These are phyloP conservation scores for Lethrus apterus DNA, from an alignment of 1,140 invertebrate species.

Conservation along the genomic window DNA sequence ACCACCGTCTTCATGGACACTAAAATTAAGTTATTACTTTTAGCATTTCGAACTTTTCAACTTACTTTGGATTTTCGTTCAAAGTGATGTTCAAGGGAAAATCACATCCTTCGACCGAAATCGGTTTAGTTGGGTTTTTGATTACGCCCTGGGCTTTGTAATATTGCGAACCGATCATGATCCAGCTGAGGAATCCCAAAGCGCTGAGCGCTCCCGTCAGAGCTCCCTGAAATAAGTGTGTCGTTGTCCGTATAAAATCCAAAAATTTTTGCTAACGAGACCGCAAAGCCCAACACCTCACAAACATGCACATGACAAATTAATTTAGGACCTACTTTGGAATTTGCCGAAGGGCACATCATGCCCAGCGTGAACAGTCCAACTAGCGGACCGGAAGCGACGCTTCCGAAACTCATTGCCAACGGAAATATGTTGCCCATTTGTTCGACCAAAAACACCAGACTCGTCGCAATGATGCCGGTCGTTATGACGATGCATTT, in stretches of 20 bases:
- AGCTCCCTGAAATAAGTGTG: slow-evolving; percentile 10
- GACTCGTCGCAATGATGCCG: slow-evolving; percentile 46
- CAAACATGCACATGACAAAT: no score
- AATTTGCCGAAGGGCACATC: slow-evolving; percentile 75
- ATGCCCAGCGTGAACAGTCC: slow-evolving; percentile 79
- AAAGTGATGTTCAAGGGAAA: slow-evolving; percentile 4
- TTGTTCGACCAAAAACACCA: slow-evolving; percentile 67
- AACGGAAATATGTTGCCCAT: slow-evolving; percentile 72
- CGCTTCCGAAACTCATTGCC: slow-evolving; percentile 73
- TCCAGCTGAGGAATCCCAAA: not conserved
- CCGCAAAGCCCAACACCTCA: not conserved
- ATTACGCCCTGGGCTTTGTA: not conserved
- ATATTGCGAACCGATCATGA: slow-evolving; percentile 1
- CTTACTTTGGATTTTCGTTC: not conserved
- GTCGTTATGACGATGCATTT: slow-evolving; percentile 42
- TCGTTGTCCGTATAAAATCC: slow-evolving; percentile 1
- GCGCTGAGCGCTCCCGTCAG: not conserved
- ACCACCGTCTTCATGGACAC: not conserved
- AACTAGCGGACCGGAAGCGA: slow-evolving; percentile 75
- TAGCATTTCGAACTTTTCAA: not conserved
- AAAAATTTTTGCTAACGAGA: not conserved
- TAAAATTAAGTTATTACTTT: not conserved
- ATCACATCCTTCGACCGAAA: slow-evolving; percentile 3
- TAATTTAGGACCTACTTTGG: slow-evolving; percentile 41
- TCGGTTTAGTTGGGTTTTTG: not conserved